phyloP scores from a whole-genome alignment of 2,888 invertebrate genomes.

The Lumbricus terrestris region DNA sequence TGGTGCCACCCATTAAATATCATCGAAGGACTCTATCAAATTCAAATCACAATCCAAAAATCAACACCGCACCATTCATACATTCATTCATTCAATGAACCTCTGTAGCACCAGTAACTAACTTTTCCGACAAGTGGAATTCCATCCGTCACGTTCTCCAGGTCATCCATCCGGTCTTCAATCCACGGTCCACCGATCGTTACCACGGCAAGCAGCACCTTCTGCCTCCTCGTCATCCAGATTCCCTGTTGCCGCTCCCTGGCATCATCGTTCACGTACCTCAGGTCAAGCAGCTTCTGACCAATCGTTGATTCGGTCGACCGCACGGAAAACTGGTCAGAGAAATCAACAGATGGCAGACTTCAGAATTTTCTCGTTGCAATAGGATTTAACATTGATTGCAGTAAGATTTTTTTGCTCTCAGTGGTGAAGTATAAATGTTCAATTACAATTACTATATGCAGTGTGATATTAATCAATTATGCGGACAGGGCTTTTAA shows the following conservation, averaged over 20 bases:
- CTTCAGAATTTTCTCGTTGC: neutral
- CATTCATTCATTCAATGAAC: neutral
- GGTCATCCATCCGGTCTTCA: constrained; percentile 44
- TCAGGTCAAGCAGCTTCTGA: constrained; percentile 76
- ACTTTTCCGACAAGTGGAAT: constrained; percentile 7
- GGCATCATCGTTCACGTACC: constrained; percentile 62
- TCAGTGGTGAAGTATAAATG: neutral
- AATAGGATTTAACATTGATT: neutral
- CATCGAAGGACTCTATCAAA: no score
- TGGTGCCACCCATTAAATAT: no score
- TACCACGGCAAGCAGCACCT: constrained; percentile 47
- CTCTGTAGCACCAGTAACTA: neutral
- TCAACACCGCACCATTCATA: no score
- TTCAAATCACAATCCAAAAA: no score
- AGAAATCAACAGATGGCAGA: neutral
- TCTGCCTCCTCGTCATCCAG: constrained; percentile 48
- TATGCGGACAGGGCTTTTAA: no score
- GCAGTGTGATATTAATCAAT: no score
- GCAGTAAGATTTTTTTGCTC: neutral
- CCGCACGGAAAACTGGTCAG: constrained; percentile 47
- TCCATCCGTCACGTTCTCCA: neutral
- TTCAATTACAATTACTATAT: neutral
- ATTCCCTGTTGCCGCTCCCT: constrained; percentile 29
- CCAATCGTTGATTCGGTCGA: constrained; percentile 70
- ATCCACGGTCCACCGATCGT: constrained; percentile 50